Evolutionary conservation across 2,113 vertebrate species (phyloP).

Genomic region (Salvelinus sp.): DNA sequence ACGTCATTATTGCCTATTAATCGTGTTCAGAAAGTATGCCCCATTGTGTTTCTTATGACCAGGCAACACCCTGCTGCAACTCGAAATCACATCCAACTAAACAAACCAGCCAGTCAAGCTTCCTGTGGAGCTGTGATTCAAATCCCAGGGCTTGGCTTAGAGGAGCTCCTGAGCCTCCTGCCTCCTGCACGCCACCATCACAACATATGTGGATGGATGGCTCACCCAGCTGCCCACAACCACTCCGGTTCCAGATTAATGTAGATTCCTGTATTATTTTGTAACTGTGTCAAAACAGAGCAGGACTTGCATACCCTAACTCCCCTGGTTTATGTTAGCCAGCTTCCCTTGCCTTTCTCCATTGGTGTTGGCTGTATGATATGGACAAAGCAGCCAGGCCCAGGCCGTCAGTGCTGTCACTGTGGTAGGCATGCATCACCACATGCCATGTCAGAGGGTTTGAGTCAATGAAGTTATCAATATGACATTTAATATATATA

Average conservation of each 20-base stretch:
- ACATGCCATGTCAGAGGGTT: background rate
- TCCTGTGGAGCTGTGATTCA: constrained; percentile 74
- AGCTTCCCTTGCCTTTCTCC: constrained; percentile 59
- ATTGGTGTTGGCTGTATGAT: constrained; percentile 50
- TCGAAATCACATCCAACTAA: constrained; percentile 78
- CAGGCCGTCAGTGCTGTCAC: constrained; percentile 24
- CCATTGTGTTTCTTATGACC: constrained; percentile 74
- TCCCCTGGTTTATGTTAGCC: constrained; percentile 80
- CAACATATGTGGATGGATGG: constrained; percentile 77
- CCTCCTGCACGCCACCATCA: constrained; percentile 78
- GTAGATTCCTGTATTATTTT: constrained; percentile 77
- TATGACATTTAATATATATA: background rate
- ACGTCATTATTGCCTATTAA: constrained; percentile 78
- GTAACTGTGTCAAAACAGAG: constrained; percentile 79
- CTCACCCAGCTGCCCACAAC: constrained; percentile 58
- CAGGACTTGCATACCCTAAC: constrained; percentile 74
- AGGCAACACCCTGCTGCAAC: constrained; percentile 72
- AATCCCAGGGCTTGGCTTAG: constrained; percentile 76
- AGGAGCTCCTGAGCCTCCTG: constrained; percentile 81
- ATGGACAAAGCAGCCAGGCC: constrained; percentile 54
- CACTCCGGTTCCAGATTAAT: constrained; percentile 61
- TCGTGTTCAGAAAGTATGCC: constrained; percentile 73
- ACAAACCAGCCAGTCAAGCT: constrained; percentile 71
- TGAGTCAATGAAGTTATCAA: background rate
- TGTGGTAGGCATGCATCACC: constrained; percentile 3